Evolutionary conservation across 2,888 invertebrate species (phyloP).

Genomic region (Eupithecia pulchellata): DNA sequence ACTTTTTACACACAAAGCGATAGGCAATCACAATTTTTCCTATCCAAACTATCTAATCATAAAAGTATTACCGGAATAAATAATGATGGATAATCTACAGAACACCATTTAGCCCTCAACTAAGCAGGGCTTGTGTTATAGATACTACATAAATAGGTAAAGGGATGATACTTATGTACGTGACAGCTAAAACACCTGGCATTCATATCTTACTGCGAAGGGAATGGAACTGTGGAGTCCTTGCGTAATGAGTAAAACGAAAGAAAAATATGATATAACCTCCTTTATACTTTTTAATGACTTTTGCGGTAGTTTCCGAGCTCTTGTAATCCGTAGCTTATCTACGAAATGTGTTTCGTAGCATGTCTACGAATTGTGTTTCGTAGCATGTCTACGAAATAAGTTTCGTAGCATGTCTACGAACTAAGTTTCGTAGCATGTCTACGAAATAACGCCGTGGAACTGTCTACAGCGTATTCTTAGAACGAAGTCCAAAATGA

Average conservation of each 20-base stretch:
- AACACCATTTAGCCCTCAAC: too few species aligned
- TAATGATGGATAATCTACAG: too few species aligned
- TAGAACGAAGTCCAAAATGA: background rate
- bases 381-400: background rate
- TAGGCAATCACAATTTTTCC: background rate
- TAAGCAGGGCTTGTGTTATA: too few species aligned
- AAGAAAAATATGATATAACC: background rate
- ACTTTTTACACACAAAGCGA: background rate
- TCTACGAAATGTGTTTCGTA: background rate
- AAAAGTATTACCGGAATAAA: too few species aligned
- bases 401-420: constrained; percentile 1
- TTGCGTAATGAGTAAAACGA: background rate
- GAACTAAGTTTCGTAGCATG: background rate
- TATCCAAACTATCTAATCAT: too few species aligned
- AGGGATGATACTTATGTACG: too few species aligned
- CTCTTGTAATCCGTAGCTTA: too few species aligned
- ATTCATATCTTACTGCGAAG: background rate
- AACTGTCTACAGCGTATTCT: background rate
- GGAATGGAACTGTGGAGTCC: background rate
- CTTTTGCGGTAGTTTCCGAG: background rate
- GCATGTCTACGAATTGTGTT: background rate
- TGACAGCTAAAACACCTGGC: too few species aligned
- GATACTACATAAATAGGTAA: too few species aligned
- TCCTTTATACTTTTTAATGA: background rate
- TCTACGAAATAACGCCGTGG: background rate